Evolutionary conservation across 2,797 vertebrate genomes (phyloP).

Genomic region (Lagocephalus sceleratus): DNA sequence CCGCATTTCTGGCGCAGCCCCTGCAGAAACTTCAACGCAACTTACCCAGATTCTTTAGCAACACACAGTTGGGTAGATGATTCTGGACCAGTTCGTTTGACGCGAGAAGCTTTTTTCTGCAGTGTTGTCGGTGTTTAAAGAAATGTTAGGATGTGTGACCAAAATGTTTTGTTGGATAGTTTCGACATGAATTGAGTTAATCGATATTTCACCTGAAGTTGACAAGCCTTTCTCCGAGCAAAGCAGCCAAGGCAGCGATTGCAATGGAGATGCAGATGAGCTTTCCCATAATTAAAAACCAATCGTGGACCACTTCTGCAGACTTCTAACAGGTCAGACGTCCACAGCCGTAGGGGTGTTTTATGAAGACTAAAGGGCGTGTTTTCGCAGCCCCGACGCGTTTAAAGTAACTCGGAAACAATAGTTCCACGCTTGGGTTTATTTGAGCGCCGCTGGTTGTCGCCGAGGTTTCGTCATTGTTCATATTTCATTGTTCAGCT

Average conservation of each 20-base stretch:
- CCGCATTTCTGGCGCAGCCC: fast-evolving
- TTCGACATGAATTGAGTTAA: no score
- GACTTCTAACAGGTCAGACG: background rate
- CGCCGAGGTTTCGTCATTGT: no score
- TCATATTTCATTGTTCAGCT: no score
- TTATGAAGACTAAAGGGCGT: background rate
- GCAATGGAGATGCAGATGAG: constrained; percentile 23
- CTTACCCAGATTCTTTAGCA: constrained; percentile 61
- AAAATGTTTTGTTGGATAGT: background rate
- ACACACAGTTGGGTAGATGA: constrained; percentile 65
- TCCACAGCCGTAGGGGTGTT: background rate
- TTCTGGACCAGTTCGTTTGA: constrained; percentile 51
- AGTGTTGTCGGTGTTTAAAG: background rate
- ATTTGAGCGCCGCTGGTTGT: no score
- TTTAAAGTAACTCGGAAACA: no score
- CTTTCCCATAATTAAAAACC: constrained; percentile 52
- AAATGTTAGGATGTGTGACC: background rate
- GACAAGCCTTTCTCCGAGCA: constrained; percentile 59
- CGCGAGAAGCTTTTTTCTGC: constrained; percentile 50
- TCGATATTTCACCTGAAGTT: constrained; percentile 46
- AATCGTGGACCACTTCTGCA: fast-evolving
- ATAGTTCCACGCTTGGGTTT: no score
- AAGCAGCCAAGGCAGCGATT: constrained; percentile 40
- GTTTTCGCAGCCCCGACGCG: no score
- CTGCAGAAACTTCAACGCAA: background rate